These are phyloP conservation scores for Dastarcus helophoroides DNA, from an alignment of 2,888 invertebrate species.

Conservation along the genomic window DNA sequence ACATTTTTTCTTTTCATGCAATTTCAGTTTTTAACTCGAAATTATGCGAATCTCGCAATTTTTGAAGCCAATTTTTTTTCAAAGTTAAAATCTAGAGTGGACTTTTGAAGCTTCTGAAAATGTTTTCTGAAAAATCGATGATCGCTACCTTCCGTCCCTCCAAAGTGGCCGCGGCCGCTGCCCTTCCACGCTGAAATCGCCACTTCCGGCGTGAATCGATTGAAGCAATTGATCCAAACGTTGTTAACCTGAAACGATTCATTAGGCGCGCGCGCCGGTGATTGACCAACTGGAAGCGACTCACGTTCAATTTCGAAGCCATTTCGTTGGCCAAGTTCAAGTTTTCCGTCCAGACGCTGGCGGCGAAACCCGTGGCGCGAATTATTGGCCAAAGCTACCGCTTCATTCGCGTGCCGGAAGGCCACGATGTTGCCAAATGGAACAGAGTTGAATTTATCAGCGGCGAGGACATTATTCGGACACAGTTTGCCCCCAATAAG, in stretches of 20 bases:
- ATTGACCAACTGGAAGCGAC: no score
- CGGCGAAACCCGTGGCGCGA: conserved; percentile 39
- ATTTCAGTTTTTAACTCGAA: no score
- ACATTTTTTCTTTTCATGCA: conserved; percentile 1
- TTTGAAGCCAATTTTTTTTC: no score
- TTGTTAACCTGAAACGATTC: conserved; percentile 38
- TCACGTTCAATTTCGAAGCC: conserved; percentile 37
- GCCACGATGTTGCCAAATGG: conserved; percentile 38
- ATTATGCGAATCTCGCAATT: no score
- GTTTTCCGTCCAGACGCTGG: conserved; percentile 47
- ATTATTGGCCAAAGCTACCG: conserved; percentile 43
- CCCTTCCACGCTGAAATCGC: conserved; percentile 39
- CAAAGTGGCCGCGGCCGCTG: conserved; percentile 42
- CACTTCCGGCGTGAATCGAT: conserved; percentile 39
- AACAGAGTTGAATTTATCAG: conserved; percentile 18
- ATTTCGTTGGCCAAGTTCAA: conserved; percentile 43
- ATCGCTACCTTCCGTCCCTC: conserved; percentile 31
- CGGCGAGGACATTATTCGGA: conserved; percentile 22
- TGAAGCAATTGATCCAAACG: conserved; percentile 45
- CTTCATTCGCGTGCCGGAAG: conserved; percentile 45
- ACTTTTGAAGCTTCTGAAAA: no score
- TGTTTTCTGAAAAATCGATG: conserved; percentile 4
- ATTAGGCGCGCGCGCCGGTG: no score
- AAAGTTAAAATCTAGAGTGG: no score
- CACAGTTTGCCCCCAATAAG: conserved; percentile 25